These are phyloP conservation scores for Malachius bipustulatus DNA, from an alignment of 2,888 invertebrate genomes.

Conservation along the genomic window DNA sequence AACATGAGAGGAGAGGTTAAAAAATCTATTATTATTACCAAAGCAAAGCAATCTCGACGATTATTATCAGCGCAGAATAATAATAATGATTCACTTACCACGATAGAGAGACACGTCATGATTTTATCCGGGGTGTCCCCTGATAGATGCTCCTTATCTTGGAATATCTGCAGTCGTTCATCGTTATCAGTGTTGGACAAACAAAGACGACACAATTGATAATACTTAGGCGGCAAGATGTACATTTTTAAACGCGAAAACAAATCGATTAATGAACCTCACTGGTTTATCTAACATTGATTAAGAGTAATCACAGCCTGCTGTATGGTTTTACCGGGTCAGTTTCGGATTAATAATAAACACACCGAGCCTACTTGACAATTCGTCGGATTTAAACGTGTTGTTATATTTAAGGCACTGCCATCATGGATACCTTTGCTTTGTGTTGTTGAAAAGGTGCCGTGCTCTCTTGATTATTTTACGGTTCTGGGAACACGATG, in stretches of 20 bases:
- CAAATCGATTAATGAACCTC: slow-evolving; percentile 30
- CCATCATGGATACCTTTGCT: slow-evolving; percentile 33
- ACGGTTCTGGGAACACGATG: background rate
- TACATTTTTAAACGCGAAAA: slow-evolving; percentile 49
- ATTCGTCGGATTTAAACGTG: background rate
- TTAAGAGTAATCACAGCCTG: slow-evolving; percentile 32
- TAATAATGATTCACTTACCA: slow-evolving; percentile 48
- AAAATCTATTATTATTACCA: background rate
- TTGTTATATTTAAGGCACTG: slow-evolving; percentile 37
- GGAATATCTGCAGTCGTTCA: slow-evolving; percentile 65
- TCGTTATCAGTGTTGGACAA: slow-evolving; percentile 65
- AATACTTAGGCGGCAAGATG: slow-evolving; percentile 80
- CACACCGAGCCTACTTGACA: background rate
- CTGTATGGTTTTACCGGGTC: slow-evolving; percentile 28
- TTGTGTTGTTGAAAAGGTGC: slow-evolving; percentile 30
- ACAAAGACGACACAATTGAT: slow-evolving; percentile 89
- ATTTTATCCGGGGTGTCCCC: slow-evolving; percentile 46
- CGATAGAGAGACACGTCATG: slow-evolving; percentile 67
- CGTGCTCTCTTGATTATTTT: slow-evolving; percentile 12
- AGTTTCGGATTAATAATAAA: slow-evolving; percentile 15
- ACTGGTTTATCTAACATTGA: slow-evolving; percentile 32
- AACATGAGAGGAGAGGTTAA: background rate
- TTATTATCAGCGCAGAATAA: background rate
- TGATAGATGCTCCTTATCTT: slow-evolving; percentile 63
- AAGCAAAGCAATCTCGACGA: background rate